phyloP scores from a whole-genome alignment of 2,113 vertebrate genomes.

The Oplegnathus fasciatus region DNA sequence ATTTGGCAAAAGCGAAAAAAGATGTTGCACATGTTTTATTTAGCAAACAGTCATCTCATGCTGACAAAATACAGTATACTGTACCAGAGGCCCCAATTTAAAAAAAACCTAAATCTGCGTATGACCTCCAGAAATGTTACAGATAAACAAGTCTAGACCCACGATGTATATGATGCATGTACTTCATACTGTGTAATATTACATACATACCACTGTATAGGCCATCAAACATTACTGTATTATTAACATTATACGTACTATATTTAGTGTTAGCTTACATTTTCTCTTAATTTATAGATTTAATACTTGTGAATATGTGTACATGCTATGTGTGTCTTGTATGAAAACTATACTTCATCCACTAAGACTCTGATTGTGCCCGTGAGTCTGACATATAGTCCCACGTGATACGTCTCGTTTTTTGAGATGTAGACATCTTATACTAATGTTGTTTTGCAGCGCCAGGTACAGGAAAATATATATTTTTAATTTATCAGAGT shows the following conservation, averaged over 20 bases:
- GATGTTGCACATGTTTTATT: constrained; percentile 53
- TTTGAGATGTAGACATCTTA: constrained; percentile 2
- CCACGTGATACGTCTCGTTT: background rate
- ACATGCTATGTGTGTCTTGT: background rate
- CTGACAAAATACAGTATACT: constrained; percentile 7
- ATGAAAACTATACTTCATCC: background rate
- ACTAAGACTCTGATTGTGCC: background rate
- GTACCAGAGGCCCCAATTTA: background rate
- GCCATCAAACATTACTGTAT: background rate
- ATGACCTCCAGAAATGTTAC: background rate
- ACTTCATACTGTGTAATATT: background rate
- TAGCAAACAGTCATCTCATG: constrained; percentile 31
- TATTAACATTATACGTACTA: background rate
- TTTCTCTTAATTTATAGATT: background rate
- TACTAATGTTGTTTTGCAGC: background rate
- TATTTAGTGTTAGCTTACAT: background rate
- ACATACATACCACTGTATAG: background rate
- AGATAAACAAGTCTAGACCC: background rate
- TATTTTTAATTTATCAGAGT: constrained; percentile 6
- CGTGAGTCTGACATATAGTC: background rate
- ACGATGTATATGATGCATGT: background rate
- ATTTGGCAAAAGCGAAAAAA: constrained; percentile 30
- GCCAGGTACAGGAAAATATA: background rate
- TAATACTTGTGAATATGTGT: background rate
- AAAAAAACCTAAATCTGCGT: background rate